Conservation (phyloP, 1,140 invertebrate species). For the Polypedilum pembai region DNA sequence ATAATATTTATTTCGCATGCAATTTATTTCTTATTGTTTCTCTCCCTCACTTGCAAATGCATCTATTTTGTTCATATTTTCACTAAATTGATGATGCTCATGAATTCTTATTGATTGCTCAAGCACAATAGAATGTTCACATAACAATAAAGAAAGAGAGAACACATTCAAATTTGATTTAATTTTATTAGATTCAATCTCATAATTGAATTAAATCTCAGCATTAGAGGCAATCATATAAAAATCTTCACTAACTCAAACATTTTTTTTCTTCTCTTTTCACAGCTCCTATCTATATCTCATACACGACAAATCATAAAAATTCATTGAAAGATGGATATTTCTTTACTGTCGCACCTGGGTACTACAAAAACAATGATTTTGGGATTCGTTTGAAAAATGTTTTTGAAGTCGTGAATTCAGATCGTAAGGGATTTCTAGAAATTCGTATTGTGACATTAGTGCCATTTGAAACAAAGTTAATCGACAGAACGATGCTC, state of each 20-base stretch:
- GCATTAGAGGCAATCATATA: not conserved
- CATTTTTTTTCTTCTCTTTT: conserved; percentile 31
- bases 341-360: conserved; percentile 77
- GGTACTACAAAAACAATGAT: conserved; percentile 70
- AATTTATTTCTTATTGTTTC: too few species aligned
- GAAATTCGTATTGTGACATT: conserved; percentile 78
- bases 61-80: not conserved
- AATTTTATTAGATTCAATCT: conserved; percentile 13
- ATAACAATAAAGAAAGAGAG: not conserved
- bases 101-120: conserved; percentile 14
- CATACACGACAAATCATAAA: conserved; percentile 50
- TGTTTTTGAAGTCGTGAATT: conserved; percentile 73
- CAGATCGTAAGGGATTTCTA: conserved; percentile 49
- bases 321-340: conserved; percentile 67
- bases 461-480: conserved; percentile 85
- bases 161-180: conserved; percentile 8
- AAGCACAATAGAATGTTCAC: not conserved
- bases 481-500: conserved; percentile 74
- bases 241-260: too few species aligned
- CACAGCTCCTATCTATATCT: conserved; percentile 62
- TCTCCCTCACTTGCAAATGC: too few species aligned
- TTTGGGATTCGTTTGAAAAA: conserved; percentile 92
- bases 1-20: too few species aligned
- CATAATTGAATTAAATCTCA: conserved; percentile 29
- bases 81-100: not conserved